A percentile compares a stretch with the other conserved stretches of the same genome.
These are phyloP conservation scores for Aethina tumida DNA, from an alignment of 1,140 invertebrate genomes.

Conservation along the genomic window DNA sequence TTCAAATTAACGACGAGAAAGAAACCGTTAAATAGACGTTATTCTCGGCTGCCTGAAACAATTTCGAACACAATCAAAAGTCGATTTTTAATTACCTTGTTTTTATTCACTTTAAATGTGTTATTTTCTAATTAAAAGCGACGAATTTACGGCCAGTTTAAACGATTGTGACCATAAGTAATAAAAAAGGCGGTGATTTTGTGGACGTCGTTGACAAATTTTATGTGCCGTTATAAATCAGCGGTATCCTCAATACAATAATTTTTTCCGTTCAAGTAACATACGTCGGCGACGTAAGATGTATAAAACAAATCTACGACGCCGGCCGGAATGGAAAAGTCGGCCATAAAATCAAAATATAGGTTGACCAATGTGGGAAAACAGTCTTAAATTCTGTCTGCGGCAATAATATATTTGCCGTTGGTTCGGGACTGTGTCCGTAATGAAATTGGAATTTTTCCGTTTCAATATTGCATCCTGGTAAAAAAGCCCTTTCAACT, in stretches of 20 bases:
- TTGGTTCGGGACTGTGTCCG: neutral
- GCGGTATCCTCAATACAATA: slow-evolving; percentile 3
- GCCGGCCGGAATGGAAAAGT: slow-evolving; percentile 17
- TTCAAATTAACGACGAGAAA: too few species aligned
- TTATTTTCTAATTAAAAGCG: too few species aligned
- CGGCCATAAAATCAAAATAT: slow-evolving; percentile 32
- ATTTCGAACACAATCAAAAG: too few species aligned
- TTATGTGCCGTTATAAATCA: too few species aligned
- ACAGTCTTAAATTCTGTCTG: slow-evolving; percentile 23
- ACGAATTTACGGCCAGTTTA: too few species aligned
- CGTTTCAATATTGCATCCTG: slow-evolving; percentile 6
- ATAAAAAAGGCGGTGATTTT: too few species aligned
- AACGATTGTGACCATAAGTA: too few species aligned
- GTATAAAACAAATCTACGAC: slow-evolving; percentile 13
- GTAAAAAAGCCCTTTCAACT: slow-evolving; percentile 4
- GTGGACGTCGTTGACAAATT: too few species aligned
- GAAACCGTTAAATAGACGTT: too few species aligned
- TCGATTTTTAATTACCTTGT: too few species aligned
- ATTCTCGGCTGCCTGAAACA: too few species aligned
- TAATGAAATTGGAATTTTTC: slow-evolving; percentile 18
- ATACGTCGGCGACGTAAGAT: slow-evolving; percentile 9
- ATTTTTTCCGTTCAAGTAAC: slow-evolving; percentile 10
- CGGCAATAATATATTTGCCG: slow-evolving; percentile 21
- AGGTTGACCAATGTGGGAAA: slow-evolving; percentile 28
- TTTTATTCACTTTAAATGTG: too few species aligned